Conservation (phyloP, 1,140 invertebrate genomes). For the Neuroterus valhalla region DNA sequence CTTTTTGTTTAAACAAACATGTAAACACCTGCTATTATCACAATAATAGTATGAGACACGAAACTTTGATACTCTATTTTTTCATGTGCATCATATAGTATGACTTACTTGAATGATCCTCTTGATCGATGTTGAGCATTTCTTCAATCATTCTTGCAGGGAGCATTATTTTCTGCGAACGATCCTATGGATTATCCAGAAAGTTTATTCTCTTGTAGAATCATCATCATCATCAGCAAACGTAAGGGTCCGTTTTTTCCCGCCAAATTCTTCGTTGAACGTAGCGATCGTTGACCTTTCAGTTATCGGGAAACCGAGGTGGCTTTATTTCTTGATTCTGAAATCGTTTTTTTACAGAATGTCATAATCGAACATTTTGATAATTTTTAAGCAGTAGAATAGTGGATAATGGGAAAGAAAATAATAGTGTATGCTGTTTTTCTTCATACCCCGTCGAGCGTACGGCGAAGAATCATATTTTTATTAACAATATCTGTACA, state of each 20-base stretch:
- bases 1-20: no score
- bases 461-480: no score
- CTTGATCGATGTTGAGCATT: constrained; percentile 39
- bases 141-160: constrained; percentile 34
- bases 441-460: no score
- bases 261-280: not conserved
- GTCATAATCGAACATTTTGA: not conserved
- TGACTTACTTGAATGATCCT: constrained; percentile 42
- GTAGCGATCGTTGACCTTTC: not conserved
- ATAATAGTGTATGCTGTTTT: no score
- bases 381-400: not conserved
- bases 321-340: not conserved
- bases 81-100: not conserved
- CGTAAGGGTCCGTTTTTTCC: not conserved
- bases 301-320: not conserved
- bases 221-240: constrained; percentile 13
- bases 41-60: no score
- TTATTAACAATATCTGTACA: no score
- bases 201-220: constrained; percentile 38
- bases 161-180: constrained; percentile 29
- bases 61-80: no score
- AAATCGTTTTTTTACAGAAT: not conserved
- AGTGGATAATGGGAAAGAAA: no score
- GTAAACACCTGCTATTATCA: no score
- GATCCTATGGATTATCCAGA: constrained; percentile 34